These are phyloP conservation scores for Synanthedon myopaeformis DNA, from an alignment of 2,888 invertebrate genomes.

Conservation along the genomic window DNA sequence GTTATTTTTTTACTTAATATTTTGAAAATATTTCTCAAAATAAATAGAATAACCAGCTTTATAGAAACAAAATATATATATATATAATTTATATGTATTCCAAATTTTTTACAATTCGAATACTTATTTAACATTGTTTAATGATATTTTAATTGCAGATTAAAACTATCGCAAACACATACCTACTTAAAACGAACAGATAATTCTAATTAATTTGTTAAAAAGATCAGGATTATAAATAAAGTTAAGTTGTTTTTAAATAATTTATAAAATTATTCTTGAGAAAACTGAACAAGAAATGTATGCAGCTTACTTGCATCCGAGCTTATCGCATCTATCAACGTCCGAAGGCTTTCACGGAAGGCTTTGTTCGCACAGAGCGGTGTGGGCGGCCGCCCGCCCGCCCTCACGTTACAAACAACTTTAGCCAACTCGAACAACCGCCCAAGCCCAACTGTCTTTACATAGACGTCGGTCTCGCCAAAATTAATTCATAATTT, in stretches of 20 bases:
- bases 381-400: slow-evolving; percentile 25
- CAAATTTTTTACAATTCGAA: too few species aligned
- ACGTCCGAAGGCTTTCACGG: slow-evolving; percentile 64
- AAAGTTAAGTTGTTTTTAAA: slow-evolving; percentile 1
- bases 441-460: slow-evolving; percentile 54
- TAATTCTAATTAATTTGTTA: too few species aligned
- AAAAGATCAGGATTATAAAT: too few species aligned
- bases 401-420: slow-evolving; percentile 47
- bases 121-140: too few species aligned
- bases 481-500: slow-evolving; percentile 30
- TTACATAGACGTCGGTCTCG: slow-evolving; percentile 18
- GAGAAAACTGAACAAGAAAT: slow-evolving; percentile 57
- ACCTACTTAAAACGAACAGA: too few species aligned
- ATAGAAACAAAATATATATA: too few species aligned
- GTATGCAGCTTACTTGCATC: slow-evolving; percentile 69
- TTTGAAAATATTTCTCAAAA: too few species aligned
- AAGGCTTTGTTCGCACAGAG: slow-evolving; percentile 53
- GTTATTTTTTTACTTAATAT: too few species aligned
- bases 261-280: slow-evolving; percentile 28
- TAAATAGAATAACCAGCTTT: too few species aligned
- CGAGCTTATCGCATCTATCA: slow-evolving; percentile 68
- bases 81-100: too few species aligned
- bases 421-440: slow-evolving; percentile 45
- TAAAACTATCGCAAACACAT: too few species aligned
- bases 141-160: too few species aligned